Base-by-base conservation (phyloP, 2,797 vertebrate genomes). In the Ctenopoma multispine region DNA sequence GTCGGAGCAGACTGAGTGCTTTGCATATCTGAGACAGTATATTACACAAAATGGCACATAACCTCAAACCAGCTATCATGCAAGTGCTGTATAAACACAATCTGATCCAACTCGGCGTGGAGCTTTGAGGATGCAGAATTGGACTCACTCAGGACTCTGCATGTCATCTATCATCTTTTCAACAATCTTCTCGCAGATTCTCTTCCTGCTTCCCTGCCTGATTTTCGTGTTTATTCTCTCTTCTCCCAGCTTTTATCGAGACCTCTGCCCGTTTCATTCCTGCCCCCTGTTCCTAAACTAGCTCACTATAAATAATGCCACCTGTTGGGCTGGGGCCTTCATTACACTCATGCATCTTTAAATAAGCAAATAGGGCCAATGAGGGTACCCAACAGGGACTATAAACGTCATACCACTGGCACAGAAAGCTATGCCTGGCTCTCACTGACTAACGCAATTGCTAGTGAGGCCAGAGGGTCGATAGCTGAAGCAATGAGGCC, bases 241-340 rank as follows among this genome's bases (percentile, higher is more conserved):
- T 23, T 51, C 17, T 60, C 58, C 21, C 47, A n/a, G 13, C 54
- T 63, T 61, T 59, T 64, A 57, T 63, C 36, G 34, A 38, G 59
- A 63, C 46, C 58, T 46, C 65, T 63, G 40, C n/a, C 60, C 47
- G 48, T 47, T 48, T 81, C 46, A 68, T 71, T 75, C 53, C 46
- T 69, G 61, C 47, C 59, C 51, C 36, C 15, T 18, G 27, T 31
- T 29, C 49, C 41, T 56, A 36, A 29, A 74, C 71, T 48, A 61
- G 66, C 63, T 77, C 80, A 38, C 83, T 87, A 90, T 94, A 91
- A 93, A 93, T 70, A 89, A 92, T 90, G 90, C 89, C 93, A 94
- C 92, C 93, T 94, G 93, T 93, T 92, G 92, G 91, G 75, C 62
- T 24, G 20, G 36, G 76, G 74, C 86, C 77, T 81, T 90, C 84